A percentile compares a stretch with the other conserved stretches of the same genome.
These are phyloP conservation scores for Pissodes strobi DNA, from an alignment of 1,140 invertebrate genomes.

Conservation along the genomic window DNA sequence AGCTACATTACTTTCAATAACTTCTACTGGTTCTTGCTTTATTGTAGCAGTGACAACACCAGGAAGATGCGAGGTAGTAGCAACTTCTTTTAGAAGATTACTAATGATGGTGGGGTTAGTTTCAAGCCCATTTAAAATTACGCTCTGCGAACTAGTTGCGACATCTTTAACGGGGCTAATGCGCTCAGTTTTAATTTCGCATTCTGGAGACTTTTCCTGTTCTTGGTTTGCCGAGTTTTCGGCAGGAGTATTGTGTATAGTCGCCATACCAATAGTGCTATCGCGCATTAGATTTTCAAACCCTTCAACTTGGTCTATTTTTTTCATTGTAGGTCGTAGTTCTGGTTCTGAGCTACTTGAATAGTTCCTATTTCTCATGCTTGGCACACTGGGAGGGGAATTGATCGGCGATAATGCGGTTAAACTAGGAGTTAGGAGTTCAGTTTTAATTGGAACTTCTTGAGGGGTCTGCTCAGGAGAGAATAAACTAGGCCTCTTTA, in stretches of 20 bases:
- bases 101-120: conserved; percentile 52
- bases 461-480: conserved; percentile 60
- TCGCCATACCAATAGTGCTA: conserved; percentile 48
- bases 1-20: neutral
- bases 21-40: conserved; percentile 3
- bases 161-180: conserved; percentile 6
- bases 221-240: conserved; percentile 39
- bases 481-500: conserved; percentile 56
- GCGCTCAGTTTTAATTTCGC: conserved; percentile 3
- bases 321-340: conserved; percentile 53
- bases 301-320: conserved; percentile 55
- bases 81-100: conserved; percentile 50
- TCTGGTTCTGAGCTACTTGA: conserved; percentile 55
- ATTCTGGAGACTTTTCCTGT: conserved; percentile 42
- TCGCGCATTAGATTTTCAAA: conserved; percentile 55
- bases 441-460: conserved; percentile 41
- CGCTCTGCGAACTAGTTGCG: conserved; percentile 30
- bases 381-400: conserved; percentile 41
- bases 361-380: conserved; percentile 39
- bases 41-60: conserved; percentile 31
- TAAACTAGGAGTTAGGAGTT: conserved; percentile 15
- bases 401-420: conserved; percentile 44
- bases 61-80: conserved; percentile 43
- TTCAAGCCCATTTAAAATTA: conserved; percentile 52
- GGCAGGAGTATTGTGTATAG: conserved; percentile 43